Base-by-base conservation (phyloP, 92 coral and sea anemone species). In the Epizoanthus ramosus region DNA sequence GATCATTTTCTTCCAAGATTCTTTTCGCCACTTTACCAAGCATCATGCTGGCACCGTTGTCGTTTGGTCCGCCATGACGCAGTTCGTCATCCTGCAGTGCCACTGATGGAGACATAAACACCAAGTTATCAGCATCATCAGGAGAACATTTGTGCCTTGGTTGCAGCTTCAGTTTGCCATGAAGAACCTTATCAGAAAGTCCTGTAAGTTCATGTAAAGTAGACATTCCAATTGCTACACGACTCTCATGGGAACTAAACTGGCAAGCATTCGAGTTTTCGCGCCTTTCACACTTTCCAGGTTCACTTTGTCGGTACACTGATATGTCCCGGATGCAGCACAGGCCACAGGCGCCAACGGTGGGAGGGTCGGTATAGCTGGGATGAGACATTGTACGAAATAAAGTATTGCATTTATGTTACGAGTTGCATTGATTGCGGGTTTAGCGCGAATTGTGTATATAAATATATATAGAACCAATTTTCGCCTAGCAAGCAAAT, bases 21-120 rank as follows among this genome's bases (percentile, higher is more conserved):
- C 50, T 68, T 25, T 70, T 79, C 3, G 89, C 54, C 0, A 85
- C 74, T 8, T 70, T 43, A 22, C 89, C 83, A 68, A 85, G 82
- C 14, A 85, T 66, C 15, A 52, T 31, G 8, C 86, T 63, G 7
- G 65, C 75, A 1, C 75, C 86, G 43, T 53, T 25, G 76, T 85
- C 88, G 24, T 1, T 8, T 41, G 71, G 56, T 58, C 87, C 87
- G 54, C 87, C 87, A 16, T 66, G 18, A 19, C 77, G 63, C 4
- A 85, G 69, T 75, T 85, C 76, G 39, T 66, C 22, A 21, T 85
- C 88, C 15, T 67, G 56, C 18, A 85, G 68, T 19, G 60, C 45
- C 15, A 85, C 83, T 6, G 88, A 65, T 5, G 88, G 88, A 17
- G 88, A 85, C 58, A 85, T 59, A 24, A 85, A 85, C 4, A 75